Percentiles rank a stretch among this genome's conserved stretches.
These are phyloP conservation scores for Xylocopa sonorina DNA, from an alignment of 1,140 invertebrate species.

Conservation along the genomic window DNA sequence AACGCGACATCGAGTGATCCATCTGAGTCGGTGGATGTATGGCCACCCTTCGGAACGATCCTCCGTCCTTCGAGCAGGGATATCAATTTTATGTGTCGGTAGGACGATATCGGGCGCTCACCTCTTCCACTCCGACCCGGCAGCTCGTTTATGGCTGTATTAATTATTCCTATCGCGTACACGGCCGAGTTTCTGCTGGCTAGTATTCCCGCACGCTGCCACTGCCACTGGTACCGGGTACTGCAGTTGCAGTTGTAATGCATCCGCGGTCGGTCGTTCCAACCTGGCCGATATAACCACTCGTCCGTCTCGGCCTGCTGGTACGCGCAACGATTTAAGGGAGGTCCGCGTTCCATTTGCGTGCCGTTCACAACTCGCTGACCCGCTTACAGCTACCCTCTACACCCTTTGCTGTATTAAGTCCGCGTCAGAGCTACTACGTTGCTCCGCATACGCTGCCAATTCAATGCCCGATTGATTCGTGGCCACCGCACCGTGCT, in stretches of 20 bases:
- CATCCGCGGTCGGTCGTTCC: slow-evolving; percentile 65
- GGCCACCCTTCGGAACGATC: slow-evolving; percentile 41
- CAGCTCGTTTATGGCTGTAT: slow-evolving; percentile 71
- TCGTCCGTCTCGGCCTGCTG: slow-evolving; percentile 1
- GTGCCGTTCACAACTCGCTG: slow-evolving; percentile 61
- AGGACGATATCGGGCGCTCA: slow-evolving; percentile 62
- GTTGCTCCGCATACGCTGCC: neutral
- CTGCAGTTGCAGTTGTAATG: slow-evolving; percentile 67
- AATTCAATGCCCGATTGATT: slow-evolving; percentile 23
- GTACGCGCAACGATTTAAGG: slow-evolving; percentile 50
- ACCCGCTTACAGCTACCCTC: slow-evolving; percentile 40
- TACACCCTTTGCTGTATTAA: slow-evolving; percentile 33
- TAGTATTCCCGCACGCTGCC: slow-evolving; percentile 61
- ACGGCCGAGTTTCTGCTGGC: slow-evolving; percentile 37
- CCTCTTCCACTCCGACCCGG: slow-evolving; percentile 17
- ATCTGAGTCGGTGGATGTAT: slow-evolving; percentile 27
- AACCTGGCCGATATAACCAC: slow-evolving; percentile 60
- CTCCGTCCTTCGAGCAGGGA: slow-evolving; percentile 52
- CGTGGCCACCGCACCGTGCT: neutral
- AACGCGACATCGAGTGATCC: neutral
- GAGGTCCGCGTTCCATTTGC: slow-evolving; percentile 65
- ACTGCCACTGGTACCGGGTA: no score
- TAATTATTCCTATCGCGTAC: slow-evolving; percentile 75
- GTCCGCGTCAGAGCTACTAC: slow-evolving; percentile 1
- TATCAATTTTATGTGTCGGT: slow-evolving; percentile 71